Percentiles rank a stretch among this genome's conserved stretches.
Conservation (phyloP, 64 coral and sea anemone genomes). For the Montipora efflorescens region DNA sequence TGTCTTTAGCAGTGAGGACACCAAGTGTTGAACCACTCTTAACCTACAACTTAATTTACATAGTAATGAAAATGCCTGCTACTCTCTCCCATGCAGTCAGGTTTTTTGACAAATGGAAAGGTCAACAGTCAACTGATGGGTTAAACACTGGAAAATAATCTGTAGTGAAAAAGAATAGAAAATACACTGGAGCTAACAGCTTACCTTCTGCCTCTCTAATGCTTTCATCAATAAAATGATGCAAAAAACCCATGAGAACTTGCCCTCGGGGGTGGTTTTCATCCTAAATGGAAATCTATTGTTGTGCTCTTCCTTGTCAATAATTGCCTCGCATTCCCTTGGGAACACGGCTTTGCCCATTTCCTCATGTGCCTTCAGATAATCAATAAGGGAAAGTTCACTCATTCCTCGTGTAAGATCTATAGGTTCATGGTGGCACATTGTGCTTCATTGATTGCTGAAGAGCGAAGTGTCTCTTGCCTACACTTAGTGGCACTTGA, state of each 20-base stretch:
- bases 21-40: not conserved
- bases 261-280: conserved; percentile 34
- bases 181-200: not conserved
- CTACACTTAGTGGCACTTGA: too few relatives aligned
- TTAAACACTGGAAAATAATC: not conserved
- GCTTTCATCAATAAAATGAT: conserved; percentile 23
- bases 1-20: conserved; percentile 14
- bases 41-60: conserved; percentile 7
- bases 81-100: not conserved
- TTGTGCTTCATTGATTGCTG: too few relatives aligned
- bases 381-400: too few relatives aligned
- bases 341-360: too few relatives aligned
- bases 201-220: conserved; percentile 29
- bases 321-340: too few relatives aligned
- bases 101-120: conserved; percentile 3
- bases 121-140: not conserved
- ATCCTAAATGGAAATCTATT: not conserved
- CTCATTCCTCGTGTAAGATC: too few relatives aligned
- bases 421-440: too few relatives aligned
- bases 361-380: too few relatives aligned
- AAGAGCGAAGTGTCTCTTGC: too few relatives aligned
- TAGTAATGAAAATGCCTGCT: conserved; percentile 19
- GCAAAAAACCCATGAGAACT: conserved; percentile 14
- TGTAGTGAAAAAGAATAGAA: not conserved
- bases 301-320: not conserved